Evolutionary conservation across 2,888 invertebrate species (phyloP), one percentile per base, ranked within the genome.

Genomic region (Aleiodes leptofemur): DNA sequence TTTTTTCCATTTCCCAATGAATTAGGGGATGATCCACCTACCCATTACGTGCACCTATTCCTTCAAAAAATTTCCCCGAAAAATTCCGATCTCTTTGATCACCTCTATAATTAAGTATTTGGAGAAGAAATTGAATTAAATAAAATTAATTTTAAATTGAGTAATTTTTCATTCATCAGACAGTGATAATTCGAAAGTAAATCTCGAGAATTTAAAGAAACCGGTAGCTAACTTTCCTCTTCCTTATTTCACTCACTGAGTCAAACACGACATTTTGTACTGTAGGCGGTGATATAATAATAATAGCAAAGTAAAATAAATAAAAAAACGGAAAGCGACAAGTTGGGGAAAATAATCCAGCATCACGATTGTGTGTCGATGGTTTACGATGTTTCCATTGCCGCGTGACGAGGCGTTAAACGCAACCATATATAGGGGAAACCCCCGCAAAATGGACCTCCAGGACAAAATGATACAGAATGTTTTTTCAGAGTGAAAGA

Each of bases 381-480:
- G 79, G 82, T 84, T 86, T 83, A 84, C 82, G 81, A 81, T 77
- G 77, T 81, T 79, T 80, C 80, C 80, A 74, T 76, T 64, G 78
- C 73, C 75, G 82, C 82, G 79, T 83, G 82, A 82, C 82, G 82
- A 83, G 83, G 81, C 82, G 82, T 85, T 85, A 84, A 85, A 69
- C 73, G 77, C 71, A 64, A 64, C 64, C 48, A 64, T 48, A 64
- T 48, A 48, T 23, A 6, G 34, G 34, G 5, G 6, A 34, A 6
- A 34, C 4, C 34, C 4, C 5, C 5, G 34, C 5, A 34, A 34
- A 34, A 34, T 6, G 34, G 34, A 34, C 34, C 34, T 4, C 6
- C 5, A 6, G 4, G 4, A 34, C 6, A 34, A 34, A 34, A 6
- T 6, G 34, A 34, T 34, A 6, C 5, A 34, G 6, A 6, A 34